Base-by-base conservation (phyloP, 2,113 vertebrate species). In the Lophotis ruficrista region DNA sequence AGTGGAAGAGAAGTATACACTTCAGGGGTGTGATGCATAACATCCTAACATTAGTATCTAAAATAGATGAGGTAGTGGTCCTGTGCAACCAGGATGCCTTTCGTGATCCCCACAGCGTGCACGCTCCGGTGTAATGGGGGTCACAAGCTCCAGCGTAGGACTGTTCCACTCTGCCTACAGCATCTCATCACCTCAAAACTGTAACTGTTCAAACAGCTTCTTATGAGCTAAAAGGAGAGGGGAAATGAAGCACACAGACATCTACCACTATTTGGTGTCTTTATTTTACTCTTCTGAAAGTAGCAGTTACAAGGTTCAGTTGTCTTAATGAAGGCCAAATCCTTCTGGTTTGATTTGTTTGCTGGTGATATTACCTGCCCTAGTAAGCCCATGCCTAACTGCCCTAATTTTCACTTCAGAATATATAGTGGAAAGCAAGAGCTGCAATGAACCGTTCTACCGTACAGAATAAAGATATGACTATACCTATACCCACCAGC, bases 271-370 rank as follows among this genome's bases (percentile, higher is more conserved):
- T 33, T 68, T 80, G 50, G 18, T 90, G 53, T 82, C 86, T 89
- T 81, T 81, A 72, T 81, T 90, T 75, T 83, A 79, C 66, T 89
- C 45, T 84, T 65, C 61, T 82, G 72, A 92, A 95, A 61, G 76
- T 33, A 10, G 21, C 17, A 76, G 16, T 93, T 87, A 91, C 57
- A 95, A 91, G 89, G 87, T 95, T 97, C 86, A 72, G 20, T 79
- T 71, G 31, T 20, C 48, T 93, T 93, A 84, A 91, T 41, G 73
- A 87, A 64, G 61, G 53, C n/a, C 48, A 84, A 57, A 78, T 92
- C 50, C 14, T 79, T 71, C 71, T 17, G 27, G 18, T 72, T 88
- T 91, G 68, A 75, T 90, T 87, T 88, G 50, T 90, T 92, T 86
- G 45, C 37, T 8, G 2, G 51, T 5, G 19, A 45, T 75, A 65